Evolutionary conservation across 2,888 invertebrate genomes (phyloP).

Genomic region (Aethes cnicana): DNA sequence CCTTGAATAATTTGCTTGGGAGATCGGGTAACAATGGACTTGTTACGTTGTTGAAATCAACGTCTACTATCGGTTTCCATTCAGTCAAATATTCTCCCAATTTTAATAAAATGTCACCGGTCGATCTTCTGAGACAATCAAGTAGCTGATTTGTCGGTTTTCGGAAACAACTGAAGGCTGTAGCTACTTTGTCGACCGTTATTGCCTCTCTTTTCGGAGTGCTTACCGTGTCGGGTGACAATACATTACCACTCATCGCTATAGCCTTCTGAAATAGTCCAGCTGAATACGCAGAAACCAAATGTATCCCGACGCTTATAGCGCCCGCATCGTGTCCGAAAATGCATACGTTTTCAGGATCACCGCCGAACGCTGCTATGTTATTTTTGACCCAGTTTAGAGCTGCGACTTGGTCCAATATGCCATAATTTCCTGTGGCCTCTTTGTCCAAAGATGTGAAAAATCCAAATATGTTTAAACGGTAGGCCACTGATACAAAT

Average conservation of each 20-base stretch:
- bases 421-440: slow-evolving; percentile 90
- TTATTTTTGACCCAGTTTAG: slow-evolving; percentile 90
- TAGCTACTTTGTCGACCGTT: slow-evolving; percentile 85
- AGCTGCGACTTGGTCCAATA: slow-evolving; percentile 91
- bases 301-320: slow-evolving; percentile 89
- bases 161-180: slow-evolving; percentile 86
- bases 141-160: slow-evolving; percentile 86
- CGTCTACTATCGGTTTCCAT: slow-evolving; percentile 91
- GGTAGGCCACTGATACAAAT: slow-evolving; percentile 90
- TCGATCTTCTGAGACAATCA: slow-evolving; percentile 85
- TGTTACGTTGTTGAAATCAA: slow-evolving; percentile 84
- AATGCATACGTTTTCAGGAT: slow-evolving; percentile 87
- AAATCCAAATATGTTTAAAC: slow-evolving; percentile 92
- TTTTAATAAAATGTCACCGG: slow-evolving; percentile 83
- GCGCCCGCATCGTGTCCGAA: slow-evolving; percentile 92
- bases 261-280: slow-evolving; percentile 89
- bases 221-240: slow-evolving; percentile 84
- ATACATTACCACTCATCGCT: slow-evolving; percentile 90
- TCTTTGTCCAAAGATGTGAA: slow-evolving; percentile 90
- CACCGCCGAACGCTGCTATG: slow-evolving; percentile 88
- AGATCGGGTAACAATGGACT: slow-evolving; percentile 86
- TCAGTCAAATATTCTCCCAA: slow-evolving; percentile 82
- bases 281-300: slow-evolving; percentile 85
- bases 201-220: slow-evolving; percentile 83
- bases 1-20: slow-evolving; percentile 84